Base-by-base conservation (phyloP, 2,888 invertebrate genomes). In the Arrhopalites spinosus region DNA sequence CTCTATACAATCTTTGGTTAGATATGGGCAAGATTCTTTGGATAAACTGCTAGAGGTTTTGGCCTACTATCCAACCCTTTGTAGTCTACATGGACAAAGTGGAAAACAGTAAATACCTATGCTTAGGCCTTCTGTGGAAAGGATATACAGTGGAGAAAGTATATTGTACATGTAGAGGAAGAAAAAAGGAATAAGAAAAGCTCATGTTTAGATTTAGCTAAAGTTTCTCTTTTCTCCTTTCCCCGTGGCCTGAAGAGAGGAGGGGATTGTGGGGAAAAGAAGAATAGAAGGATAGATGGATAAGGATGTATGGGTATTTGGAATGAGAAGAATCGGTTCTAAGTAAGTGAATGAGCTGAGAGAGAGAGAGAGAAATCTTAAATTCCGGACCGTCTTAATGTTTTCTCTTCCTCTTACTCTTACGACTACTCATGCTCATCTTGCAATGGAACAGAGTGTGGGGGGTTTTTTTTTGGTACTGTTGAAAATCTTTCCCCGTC, bases 331-430 rank as follows among this genome's bases (percentile, higher is more conserved):
- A 53, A 20, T 53, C 36, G 36, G 20, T 20, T 59, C 20, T 45
- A 66, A 66, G 66, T 66, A 66, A 68, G 68, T 50, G 50, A 53
- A 50, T 43, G 71, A 59, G 71, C 43, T 36, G 36, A 36, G 36
- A 7, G 5, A 7, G 5, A 36, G 5, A 7, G 36, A 36, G 71
- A 29, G 50, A 71, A 59, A 71, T 71, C 59, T 59, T 71, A 71
- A 71, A 71, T 71, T 71, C 71, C 71, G 59, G 59, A 36, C 36
- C 36, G 71, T 43, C 71, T 71, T 71, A 71, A 71, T 71, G 71
- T 43, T 71, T 59, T 56, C 71, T 61, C 47, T 76, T 74, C 23
- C 27, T 56, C 45, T 61, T 68, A 45, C 68, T 25, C 20, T 66
- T 30, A 29, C 71, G 7, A 23, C 2, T 2, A 29, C 59, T 13